Base-by-base conservation (phyloP, 2,888 invertebrate genomes). In the Cosmia pyralina region DNA sequence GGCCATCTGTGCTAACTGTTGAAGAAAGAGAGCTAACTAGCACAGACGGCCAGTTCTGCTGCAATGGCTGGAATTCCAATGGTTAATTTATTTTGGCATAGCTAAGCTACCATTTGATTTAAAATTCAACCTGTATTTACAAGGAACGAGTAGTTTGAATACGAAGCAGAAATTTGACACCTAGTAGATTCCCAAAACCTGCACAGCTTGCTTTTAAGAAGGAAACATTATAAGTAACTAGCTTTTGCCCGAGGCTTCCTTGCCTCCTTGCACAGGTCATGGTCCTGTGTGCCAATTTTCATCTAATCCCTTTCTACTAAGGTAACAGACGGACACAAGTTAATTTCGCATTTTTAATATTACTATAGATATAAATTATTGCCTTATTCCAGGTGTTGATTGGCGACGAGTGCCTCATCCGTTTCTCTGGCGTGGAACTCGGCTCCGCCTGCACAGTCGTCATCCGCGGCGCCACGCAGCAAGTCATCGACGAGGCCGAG, bases 371-470 rank as follows among this genome's bases (percentile, higher is more conserved):
- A 68, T 15, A 15, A 52, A 44, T 34, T 10, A 53, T 55, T 55
- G 46, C 5, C 13, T 46, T 55, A 38, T 58, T 72, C 41, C 87
- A 97, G 97, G 93, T 99, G n/a, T 98, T 99, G 97, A 99, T 99
- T 88, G 99, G 99, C 44, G 99, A 99, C 93, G 99, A 99, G 90
- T 98, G 98, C 72, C 96, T 99, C 64, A 96, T 99, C 85, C 98
- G 99, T 82, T 99, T 99, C 96, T 98, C 98, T 59, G 99, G 99
- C 64, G 99, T 99, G 22, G 98, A 98, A 82, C 94, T 99, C 81
- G 99, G 99, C 41, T 98, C 99, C 92, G 99, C 99, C 15, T 99
- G 99, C 94, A 99, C 99, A 0, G 97, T 99, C 83, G 98, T 99
- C 1, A 98, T 99, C 87, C 98, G 99, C 78, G 99, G 99, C 66